Base-by-base conservation (phyloP, 2,797 vertebrate genomes). In the Chlorospingus flavigularis region DNA sequence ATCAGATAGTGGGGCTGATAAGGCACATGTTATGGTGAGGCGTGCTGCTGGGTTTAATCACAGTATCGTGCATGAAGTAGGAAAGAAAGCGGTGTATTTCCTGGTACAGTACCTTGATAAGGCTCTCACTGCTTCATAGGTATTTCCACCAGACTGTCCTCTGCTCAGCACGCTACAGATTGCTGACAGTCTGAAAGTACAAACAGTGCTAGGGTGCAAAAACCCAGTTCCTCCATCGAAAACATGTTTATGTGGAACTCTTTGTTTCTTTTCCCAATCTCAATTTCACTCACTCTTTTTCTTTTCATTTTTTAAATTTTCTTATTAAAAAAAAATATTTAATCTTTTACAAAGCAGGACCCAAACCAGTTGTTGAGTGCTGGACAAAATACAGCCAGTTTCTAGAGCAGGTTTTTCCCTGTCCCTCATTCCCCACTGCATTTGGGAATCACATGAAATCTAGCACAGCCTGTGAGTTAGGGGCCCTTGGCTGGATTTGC, bases 1-100 rank as follows among this genome's bases (percentile, higher is more conserved):
- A 96, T 96, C 94, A 97, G 96, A 96, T 96, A 80, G 72, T 19
- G 66, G 76, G 83, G 86, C 31, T 7, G 95, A 97, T 97, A 97
- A 96, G 83, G 86, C 79, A 67, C 78, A 77, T 85, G 92, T 91
- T 94, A 43, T 77, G 90, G 75, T 89, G 93, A 93, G 88, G 88
- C 67, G 62, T 39, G 76, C 94, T 88, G 35, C 35, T 66, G 65
- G 63, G 86, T 95, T 94, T 95, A 95, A 97, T 91, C 94, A 74
- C 16, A 74, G 88, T 63, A 86, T 42, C 21, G 45, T 94, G 94
- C 82, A 51, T 5, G 60, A 76, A 26, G 79, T 6, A 43, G 82
- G 73, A 85, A 57, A 91, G 67, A 75, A 60, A 90, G 90, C 25
- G 2, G 8, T 60, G 94, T 33, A 4, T 95, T 97, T 97, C 95